Conservation (phyloP, 2,113 vertebrate genomes). For the Zosterops pallidus region DNA sequence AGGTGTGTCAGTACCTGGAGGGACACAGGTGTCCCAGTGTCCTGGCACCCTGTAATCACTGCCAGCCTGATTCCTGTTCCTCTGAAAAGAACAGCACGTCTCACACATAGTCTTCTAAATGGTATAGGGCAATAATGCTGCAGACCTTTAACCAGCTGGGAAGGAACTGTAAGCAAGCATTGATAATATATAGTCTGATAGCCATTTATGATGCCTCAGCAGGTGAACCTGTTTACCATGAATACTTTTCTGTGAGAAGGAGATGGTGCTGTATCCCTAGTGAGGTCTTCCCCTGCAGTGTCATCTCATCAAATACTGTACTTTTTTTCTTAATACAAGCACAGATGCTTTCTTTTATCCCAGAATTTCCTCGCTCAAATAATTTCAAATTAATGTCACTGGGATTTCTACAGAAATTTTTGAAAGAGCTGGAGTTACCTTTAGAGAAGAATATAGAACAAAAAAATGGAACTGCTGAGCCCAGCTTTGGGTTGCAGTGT, state of each 20-base stretch:
- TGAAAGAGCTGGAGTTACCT: background rate
- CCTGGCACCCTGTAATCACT: background rate
- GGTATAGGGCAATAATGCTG: background rate
- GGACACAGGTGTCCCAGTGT: background rate
- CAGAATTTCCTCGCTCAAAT: background rate
- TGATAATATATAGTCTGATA: background rate
- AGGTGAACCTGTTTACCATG: background rate
- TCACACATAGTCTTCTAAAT: background rate
- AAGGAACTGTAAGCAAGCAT: background rate
- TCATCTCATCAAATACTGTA: background rate
- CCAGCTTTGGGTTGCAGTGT: background rate
- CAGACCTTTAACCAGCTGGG: slow-evolving; percentile 24
- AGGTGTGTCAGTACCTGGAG: background rate
- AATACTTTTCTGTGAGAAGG: background rate
- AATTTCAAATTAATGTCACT: background rate
- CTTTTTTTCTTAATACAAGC: background rate
- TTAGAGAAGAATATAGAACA: background rate
- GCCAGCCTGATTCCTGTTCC: background rate
- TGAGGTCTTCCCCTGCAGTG: background rate
- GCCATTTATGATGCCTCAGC: background rate
- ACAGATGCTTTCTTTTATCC: background rate
- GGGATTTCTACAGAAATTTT: background rate
- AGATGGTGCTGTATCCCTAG: background rate
- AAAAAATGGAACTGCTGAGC: background rate
- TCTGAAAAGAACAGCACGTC: background rate